phyloP scores from a whole-genome alignment of 2,888 invertebrate genomes.

The Venusia cambrica region DNA sequence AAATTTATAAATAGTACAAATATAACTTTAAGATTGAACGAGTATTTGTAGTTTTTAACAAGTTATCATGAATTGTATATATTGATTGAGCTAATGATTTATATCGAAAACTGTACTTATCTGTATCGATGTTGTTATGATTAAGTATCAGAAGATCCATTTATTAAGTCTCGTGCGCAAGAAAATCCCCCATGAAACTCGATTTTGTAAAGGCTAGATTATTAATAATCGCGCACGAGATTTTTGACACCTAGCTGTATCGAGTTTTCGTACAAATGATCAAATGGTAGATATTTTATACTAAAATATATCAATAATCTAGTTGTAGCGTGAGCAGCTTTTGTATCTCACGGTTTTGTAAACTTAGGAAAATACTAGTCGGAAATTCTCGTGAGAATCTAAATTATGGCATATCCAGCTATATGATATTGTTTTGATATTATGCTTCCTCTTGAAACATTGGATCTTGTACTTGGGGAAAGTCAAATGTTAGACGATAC shows the following conservation, averaged over 20 bases:
- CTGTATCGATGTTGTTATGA: constrained; percentile 24
- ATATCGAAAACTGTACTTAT: constrained; percentile 48
- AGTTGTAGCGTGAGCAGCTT: constrained; percentile 58
- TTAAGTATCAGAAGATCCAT: too few species aligned
- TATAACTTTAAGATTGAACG: constrained; percentile 59
- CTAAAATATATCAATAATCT: constrained; percentile 52
- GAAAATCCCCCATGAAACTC: too few species aligned
- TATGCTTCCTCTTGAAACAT: constrained; percentile 50
- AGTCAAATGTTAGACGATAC: too few species aligned
- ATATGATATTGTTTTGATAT: constrained; percentile 57
- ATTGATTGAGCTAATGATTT: constrained; percentile 50
- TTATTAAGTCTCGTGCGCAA: too few species aligned
- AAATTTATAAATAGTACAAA: constrained; percentile 77
- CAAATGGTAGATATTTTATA: constrained; percentile 67
- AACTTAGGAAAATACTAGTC: constrained; percentile 65
- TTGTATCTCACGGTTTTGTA: constrained; percentile 61
- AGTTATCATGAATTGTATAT: constrained; percentile 29
- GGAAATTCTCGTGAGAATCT: constrained; percentile 46
- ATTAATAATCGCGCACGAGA: too few species aligned
- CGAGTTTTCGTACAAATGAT: constrained; percentile 70
- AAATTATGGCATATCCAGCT: constrained; percentile 56
- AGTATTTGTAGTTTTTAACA: constrained; percentile 40
- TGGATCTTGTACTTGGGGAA: too few species aligned
- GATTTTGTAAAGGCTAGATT: too few species aligned
- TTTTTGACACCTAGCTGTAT: too few species aligned